Conservation (phyloP, 2,113 vertebrate species). For the Pomatorhinus ruficollis region DNA sequence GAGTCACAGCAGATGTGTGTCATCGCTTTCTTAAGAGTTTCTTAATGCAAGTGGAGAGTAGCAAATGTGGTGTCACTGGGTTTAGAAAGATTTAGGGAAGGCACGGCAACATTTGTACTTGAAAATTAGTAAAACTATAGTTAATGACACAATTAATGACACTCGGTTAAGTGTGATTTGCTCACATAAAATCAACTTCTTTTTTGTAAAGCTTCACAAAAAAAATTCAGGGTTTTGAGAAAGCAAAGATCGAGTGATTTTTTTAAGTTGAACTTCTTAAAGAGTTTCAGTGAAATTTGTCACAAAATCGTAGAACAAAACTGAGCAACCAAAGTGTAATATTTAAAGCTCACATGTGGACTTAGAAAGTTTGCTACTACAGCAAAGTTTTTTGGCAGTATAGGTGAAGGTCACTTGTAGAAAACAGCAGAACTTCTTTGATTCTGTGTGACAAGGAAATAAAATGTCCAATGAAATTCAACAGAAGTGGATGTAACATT, state of each 20-base stretch:
- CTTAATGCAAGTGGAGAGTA: neutral
- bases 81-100: neutral
- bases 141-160: neutral
- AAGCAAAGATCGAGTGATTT: neutral
- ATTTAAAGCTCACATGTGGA: neutral
- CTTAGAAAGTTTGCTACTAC: neutral
- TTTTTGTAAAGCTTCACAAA: neutral
- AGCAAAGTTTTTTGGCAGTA: neutral
- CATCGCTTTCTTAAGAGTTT: neutral
- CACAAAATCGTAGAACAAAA: neutral
- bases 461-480: neutral
- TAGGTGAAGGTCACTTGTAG: neutral
- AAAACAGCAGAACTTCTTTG: neutral
- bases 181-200: accelerated
- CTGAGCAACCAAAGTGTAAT: neutral
- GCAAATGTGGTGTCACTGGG: neutral
- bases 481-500: accelerated
- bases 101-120: neutral
- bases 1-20: neutral
- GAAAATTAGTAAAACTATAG: neutral
- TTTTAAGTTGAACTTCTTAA: neutral
- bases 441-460: neutral
- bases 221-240: neutral
- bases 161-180: neutral
- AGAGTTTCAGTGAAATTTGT: neutral